These are phyloP conservation scores for Lethenteron reissneri DNA, from an alignment of 2,113 vertebrate species.

Conservation along the genomic window DNA sequence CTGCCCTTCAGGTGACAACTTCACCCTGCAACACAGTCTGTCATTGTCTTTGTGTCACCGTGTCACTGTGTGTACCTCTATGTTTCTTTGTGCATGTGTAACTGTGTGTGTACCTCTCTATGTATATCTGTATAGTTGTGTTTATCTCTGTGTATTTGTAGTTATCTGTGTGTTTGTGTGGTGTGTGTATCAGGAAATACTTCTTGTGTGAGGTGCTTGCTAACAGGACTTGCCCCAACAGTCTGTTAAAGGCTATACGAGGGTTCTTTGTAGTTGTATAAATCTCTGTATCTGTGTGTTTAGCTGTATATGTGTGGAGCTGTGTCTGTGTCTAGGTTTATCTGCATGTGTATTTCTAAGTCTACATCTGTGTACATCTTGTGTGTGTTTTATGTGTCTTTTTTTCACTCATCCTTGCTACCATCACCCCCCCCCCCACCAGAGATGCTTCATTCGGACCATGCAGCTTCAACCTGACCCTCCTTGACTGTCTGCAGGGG, in stretches of 20 bases:
- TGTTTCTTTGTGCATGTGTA: no score
- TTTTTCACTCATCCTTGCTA: no score
- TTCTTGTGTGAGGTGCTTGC: no score
- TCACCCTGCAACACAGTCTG: no score
- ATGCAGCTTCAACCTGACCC: conserved; percentile 61
- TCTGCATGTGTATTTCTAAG: background rate
- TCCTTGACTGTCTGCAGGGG: conserved; percentile 85
- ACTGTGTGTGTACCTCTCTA: background rate
- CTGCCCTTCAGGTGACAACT: conserved; percentile 64
- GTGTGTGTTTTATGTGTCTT: background rate
- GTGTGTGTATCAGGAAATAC: no score
- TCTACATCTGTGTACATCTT: background rate
- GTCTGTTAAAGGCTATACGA: background rate
- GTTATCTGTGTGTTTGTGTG: background rate
- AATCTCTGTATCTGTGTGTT: background rate
- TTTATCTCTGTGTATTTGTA: background rate
- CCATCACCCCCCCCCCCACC: background rate
- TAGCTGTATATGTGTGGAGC: background rate
- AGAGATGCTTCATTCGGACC: conserved; percentile 91
- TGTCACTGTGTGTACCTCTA: no score
- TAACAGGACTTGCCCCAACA: no score
- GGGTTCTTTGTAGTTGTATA: background rate
- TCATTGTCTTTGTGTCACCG: no score
- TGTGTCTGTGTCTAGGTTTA: background rate
- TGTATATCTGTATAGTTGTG: background rate